Evolutionary conservation across 2,888 invertebrate species (phyloP), one percentile per base, ranked within the genome.

Genomic region (Parnassius orleans): DNA sequence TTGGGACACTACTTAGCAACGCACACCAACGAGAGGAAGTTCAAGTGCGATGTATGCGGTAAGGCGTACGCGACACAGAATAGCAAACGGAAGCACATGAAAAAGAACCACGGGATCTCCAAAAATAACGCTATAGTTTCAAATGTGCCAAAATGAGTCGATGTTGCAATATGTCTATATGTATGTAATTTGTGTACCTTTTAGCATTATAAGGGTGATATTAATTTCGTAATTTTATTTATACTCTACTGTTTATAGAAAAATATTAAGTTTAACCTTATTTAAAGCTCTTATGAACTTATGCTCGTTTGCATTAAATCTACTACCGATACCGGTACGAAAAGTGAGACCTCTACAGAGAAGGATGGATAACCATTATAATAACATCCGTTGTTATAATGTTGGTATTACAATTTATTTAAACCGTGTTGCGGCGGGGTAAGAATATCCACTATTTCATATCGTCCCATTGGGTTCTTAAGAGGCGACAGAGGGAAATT

Each of bases 11-110:
- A 91, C 61, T 77, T 90, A 78, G 86, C 88, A 2, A 87, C 87
- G 11, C 90, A 90, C 60, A 90, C 90, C 0, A 92, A 92, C 55
- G 93, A 93, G 50, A 87, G 91, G 44, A 90, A 87, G 24, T 93
- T 92, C 63, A 92, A 93, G 60, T 94, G 94, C 67, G 93, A 94
- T 12, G 83, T 93, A 0, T 94, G 94, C 68, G 92, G 93, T 0
- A 93, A 93, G 60, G 93, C 92, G 68, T 93, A 89, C 60, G 88
- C 88, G 0, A 90, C 89, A 3, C 87, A 88, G 70, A 88, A 84
- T 56, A 87, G 89, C 63, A 83, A 80, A 55, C 71, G 86, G 33
- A 88, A 87, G 64, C 90, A 90, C 64, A 84, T 90, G 87, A 90
- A 86, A 73, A 90, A 88, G 63, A 89, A 84, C 64, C 90, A 90